Evolutionary conservation across 2,888 invertebrate species (phyloP).

Genomic region (Yponomeuta malinellus): DNA sequence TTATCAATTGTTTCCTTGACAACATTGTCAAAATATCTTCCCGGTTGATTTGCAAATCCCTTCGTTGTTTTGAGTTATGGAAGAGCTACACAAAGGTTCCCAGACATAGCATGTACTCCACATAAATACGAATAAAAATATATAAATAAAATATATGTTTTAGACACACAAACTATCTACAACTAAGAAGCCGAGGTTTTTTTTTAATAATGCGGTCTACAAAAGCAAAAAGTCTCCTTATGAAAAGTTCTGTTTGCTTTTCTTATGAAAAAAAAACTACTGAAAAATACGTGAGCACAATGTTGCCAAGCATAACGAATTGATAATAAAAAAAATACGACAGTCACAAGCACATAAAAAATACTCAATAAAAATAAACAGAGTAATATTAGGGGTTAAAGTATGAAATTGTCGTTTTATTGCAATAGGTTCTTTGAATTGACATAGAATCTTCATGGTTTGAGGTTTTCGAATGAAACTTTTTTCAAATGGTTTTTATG

Average conservation of each 20-base stretch:
- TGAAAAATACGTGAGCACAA: slow-evolving; percentile 63
- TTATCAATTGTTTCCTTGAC: slow-evolving; percentile 71
- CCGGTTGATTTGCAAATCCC: slow-evolving; percentile 14
- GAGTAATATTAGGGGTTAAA: slow-evolving; percentile 10
- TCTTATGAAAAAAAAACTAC: slow-evolving; percentile 32
- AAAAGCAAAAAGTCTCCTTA: slow-evolving; percentile 57
- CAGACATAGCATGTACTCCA: slow-evolving; percentile 37
- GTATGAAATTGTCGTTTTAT: too few species aligned
- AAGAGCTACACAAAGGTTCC: slow-evolving; percentile 30
- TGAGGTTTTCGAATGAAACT: too few species aligned
- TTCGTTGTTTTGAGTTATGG: slow-evolving; percentile 1
- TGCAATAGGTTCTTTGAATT: too few species aligned
- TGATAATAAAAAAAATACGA: slow-evolving; percentile 55
- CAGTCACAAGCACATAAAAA: slow-evolving; percentile 68
- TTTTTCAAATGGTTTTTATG: too few species aligned
- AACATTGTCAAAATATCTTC: slow-evolving; percentile 56
- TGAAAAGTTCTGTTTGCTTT: slow-evolving; percentile 56
- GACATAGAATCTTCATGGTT: too few species aligned
- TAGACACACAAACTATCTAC: slow-evolving; percentile 60
- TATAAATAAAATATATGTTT: slow-evolving; percentile 32
- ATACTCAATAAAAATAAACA: slow-evolving; percentile 32
- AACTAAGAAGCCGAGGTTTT: slow-evolving; percentile 54
- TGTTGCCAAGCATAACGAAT: slow-evolving; percentile 74
- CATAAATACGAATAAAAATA: slow-evolving; percentile 31
- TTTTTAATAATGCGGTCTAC: slow-evolving; percentile 49